Conservation (phyloP, 2,113 vertebrate genomes). For the Xiphorhynchus elegans region DNA sequence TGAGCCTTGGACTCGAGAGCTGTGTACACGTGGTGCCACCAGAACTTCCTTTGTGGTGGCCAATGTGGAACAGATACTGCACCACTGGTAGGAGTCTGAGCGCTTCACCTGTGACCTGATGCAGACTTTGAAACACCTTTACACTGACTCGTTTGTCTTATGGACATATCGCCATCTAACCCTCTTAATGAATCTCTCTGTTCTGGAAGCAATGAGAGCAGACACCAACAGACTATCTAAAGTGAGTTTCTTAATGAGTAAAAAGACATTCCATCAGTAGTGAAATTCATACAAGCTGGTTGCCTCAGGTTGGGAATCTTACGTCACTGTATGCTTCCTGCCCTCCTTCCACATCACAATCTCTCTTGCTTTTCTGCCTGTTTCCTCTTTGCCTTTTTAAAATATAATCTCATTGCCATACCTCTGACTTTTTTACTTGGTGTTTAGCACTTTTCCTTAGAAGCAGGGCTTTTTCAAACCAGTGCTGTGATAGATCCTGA, state of each 20-base stretch:
- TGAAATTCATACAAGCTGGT: background rate
- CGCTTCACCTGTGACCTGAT: background rate
- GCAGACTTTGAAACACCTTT: background rate
- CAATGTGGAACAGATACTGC: background rate
- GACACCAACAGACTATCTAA: background rate
- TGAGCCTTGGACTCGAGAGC: background rate
- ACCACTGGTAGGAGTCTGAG: background rate
- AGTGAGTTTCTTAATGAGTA: background rate
- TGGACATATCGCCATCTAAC: fast-evolving
- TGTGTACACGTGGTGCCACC: background rate
- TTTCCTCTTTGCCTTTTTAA: background rate
- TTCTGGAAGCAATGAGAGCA: background rate
- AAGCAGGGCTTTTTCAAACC: background rate
- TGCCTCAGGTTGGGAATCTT: background rate
- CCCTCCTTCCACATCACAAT: background rate
- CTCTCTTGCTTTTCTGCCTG: background rate
- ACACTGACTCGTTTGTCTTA: background rate
- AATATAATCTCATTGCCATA: background rate
- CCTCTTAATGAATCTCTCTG: background rate
- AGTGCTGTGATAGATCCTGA: background rate
- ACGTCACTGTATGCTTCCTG: background rate
- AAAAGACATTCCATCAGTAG: background rate
- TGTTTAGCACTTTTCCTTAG: background rate
- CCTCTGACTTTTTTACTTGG: background rate
- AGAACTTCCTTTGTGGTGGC: background rate